Conservation (phyloP, 1,140 invertebrate species). For the Chrysomallon squamiferum region DNA sequence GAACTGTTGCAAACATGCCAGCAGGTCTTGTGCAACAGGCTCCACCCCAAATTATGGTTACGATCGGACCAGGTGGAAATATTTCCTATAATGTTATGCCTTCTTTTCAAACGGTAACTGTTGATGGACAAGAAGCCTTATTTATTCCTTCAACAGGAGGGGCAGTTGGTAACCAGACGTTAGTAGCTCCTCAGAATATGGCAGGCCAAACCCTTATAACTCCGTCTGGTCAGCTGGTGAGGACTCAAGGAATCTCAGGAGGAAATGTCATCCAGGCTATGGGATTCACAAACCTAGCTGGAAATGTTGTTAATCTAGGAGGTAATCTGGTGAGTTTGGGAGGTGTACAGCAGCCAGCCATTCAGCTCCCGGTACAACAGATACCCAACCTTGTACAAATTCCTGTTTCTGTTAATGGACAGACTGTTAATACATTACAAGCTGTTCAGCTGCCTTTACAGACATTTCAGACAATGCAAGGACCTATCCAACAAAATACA, state of each 20-base stretch:
- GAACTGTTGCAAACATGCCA: conserved; percentile 20
- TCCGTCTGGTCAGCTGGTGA: conserved; percentile 72
- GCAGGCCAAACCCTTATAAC: conserved; percentile 61
- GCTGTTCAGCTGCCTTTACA: conserved; percentile 41
- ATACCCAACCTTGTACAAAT: conserved; percentile 52
- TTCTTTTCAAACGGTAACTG: conserved; percentile 86
- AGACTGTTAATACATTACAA: conserved; percentile 66
- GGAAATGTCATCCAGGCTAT: conserved; percentile 32
- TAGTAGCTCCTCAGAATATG: conserved; percentile 51
- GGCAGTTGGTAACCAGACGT: conserved; percentile 45
- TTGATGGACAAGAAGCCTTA: conserved; percentile 90
- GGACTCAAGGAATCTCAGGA: conserved; percentile 54
- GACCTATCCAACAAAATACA: conserved; percentile 1
- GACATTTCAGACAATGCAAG: conserved; percentile 71
- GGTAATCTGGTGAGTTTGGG: conserved; percentile 35
- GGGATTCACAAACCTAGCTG: conserved; percentile 22
- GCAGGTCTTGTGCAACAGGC: conserved; percentile 48
- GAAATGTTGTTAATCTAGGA: conserved; percentile 43
- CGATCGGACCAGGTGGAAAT: conserved; percentile 63
- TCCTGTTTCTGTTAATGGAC: conserved; percentile 87
- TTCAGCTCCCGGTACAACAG: conserved; percentile 35
- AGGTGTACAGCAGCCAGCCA: conserved; percentile 71
- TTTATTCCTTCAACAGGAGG: conserved; percentile 73
- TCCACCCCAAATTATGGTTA: conserved; percentile 56
- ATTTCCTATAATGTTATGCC: conserved; percentile 69